Evolutionary conservation across 2,113 vertebrate genomes (phyloP), one percentile per base, ranked within the genome.

Genomic region (Myiopsitta monachus): DNA sequence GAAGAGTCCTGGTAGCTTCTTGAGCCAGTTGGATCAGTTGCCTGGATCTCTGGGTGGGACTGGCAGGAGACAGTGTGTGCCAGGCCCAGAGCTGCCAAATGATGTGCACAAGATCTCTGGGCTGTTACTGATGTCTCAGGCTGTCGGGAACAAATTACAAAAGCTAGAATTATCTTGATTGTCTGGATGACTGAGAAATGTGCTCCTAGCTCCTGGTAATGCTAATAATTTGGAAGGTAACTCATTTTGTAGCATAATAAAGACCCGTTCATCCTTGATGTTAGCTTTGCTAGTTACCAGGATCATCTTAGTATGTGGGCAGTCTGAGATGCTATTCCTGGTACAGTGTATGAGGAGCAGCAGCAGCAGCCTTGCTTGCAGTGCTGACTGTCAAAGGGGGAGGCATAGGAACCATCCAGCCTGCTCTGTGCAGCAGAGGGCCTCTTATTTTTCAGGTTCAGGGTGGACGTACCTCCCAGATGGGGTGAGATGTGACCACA

Each of bases 241-340:
- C 77, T 92, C 43, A 19, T 90, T 94, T 77, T 61, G 85, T 4
- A 33, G 16, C 61, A 72, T 73, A 70, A 90, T 13, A 62, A 70
- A 79, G 85, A 41, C 72, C 88, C 87, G 88, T 5, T 94, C 92
- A 18, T 82, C 73, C 36, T 76, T 6, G 26, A 7, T 76, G 70
- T 33, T 82, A 83, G 70, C 31, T 87, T 16, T 61, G 82, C 80
- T 95, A 28, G 83, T 94, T 92, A 90, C 92, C 73, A 79, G 92
- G 86, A 92, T 90, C 83, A 80, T 90, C 90, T 84, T 47, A 33
- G 77, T 73, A 75, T 64, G 92, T 93, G 94, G 95, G 95, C 92
- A 95, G 92, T 73, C 18, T 68, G 86, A 88, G 94, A 69, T 93
- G 91, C 95, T 95, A 96, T 96, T 96, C 77, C 91, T 95, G 95